Conservation (phyloP, 2,797 vertebrate genomes). For the Coreius guichenoti region DNA sequence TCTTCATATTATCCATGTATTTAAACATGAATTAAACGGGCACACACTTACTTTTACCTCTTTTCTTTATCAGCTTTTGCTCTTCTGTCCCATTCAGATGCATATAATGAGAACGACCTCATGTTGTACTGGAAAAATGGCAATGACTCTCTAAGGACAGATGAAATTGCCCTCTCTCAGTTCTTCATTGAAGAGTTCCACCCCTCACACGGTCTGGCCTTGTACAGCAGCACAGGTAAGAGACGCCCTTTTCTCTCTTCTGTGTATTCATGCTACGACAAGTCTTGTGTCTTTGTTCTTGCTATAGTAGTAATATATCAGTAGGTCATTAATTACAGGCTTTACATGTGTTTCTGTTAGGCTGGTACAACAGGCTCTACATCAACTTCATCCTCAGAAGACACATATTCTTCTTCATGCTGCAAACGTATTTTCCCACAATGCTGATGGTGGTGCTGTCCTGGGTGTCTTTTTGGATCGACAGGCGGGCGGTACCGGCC, state of each 20-base stretch:
- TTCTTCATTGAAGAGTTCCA: slow-evolving; percentile 92
- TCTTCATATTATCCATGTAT: neutral
- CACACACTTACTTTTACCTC: neutral
- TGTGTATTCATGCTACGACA: neutral
- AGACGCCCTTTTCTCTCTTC: neutral
- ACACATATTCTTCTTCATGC: slow-evolving; percentile 94
- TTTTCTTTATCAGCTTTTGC: neutral
- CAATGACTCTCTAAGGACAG: slow-evolving; percentile 88
- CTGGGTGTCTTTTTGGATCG: slow-evolving; percentile 95
- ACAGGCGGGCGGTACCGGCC: slow-evolving; percentile 89
- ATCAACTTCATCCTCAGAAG: slow-evolving; percentile 91
- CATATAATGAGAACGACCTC: slow-evolving; percentile 91
- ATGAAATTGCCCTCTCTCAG: slow-evolving; percentile 89
- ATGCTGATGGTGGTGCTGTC: slow-evolving; percentile 94
- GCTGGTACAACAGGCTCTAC: slow-evolving; percentile 93
- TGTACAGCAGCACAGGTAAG: slow-evolving; percentile 91
- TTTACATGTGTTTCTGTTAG: slow-evolving; percentile 64
- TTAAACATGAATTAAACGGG: neutral
- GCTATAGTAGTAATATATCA: neutral
- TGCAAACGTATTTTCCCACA: slow-evolving; percentile 93
- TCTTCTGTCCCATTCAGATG: slow-evolving; percentile 73
- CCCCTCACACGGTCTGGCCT: slow-evolving; percentile 86
- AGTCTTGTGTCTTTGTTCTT: slow-evolving; percentile 15
- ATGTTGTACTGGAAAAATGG: slow-evolving; percentile 93
- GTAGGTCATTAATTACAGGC: neutral